These are phyloP conservation scores for Deilephila porcellus DNA, from an alignment of 2,888 invertebrate genomes.

Conservation along the genomic window DNA sequence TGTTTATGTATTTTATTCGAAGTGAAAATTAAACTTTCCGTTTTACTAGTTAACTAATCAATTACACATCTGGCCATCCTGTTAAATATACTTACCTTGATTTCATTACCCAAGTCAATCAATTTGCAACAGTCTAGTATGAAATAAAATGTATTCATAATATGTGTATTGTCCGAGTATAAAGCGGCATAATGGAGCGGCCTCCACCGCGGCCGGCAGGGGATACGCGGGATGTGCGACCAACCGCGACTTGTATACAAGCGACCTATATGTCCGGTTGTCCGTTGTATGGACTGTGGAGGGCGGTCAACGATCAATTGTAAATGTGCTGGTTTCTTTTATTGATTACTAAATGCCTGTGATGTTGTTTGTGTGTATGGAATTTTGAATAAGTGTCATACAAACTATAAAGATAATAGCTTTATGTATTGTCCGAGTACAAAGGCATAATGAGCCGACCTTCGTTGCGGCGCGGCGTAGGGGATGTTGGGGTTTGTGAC, in stretches of 20 bases:
- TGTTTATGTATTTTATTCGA: not conserved
- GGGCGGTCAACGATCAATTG: not conserved
- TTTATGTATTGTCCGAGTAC: not conserved
- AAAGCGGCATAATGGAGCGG: conserved; percentile 2
- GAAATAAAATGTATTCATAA: not conserved
- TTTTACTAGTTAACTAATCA: no score
- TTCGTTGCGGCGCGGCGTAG: not conserved
- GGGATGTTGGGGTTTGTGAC: not conserved
- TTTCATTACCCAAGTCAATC: not conserved
- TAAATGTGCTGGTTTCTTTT: not conserved
- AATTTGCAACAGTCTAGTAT: not conserved
- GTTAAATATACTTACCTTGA: no score
- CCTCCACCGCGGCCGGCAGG: conserved; percentile 8
- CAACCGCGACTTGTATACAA: not conserved
- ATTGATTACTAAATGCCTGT: not conserved
- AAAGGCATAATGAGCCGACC: conserved; percentile 16
- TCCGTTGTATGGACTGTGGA: not conserved
- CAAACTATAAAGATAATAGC: not conserved
- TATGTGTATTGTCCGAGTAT: not conserved
- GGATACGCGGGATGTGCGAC: conserved; percentile 3
- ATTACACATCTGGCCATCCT: no score
- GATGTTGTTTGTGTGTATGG: not conserved
- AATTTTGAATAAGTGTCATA: not conserved
- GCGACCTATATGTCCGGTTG: not conserved
- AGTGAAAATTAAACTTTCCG: not conserved